phyloP scores from a whole-genome alignment of 2,888 invertebrate species.

The Acanthosepion lycidas region DNA sequence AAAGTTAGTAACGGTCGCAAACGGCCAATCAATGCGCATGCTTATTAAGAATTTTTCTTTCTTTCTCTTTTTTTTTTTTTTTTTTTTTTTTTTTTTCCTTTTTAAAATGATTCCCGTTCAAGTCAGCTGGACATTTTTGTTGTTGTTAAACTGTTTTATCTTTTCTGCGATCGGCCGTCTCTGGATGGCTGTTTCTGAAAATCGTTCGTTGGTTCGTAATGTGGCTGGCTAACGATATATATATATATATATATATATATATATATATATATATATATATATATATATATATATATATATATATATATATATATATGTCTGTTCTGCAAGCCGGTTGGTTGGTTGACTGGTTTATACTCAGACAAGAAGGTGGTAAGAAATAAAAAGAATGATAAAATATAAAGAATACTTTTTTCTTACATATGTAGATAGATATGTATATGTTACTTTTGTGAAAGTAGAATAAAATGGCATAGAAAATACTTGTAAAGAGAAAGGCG shows the following conservation, averaged over 20 bases:
- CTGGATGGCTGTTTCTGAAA: background rate
- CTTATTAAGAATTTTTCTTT: background rate
- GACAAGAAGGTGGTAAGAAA: background rate
- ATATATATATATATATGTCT: background rate
- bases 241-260: background rate
- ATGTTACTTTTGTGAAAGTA: too few relatives aligned
- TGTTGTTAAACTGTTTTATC: background rate
- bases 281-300: background rate
- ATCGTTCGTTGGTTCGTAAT: background rate
- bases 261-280: background rate
- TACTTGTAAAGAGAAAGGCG: background rate
- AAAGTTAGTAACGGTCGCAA: background rate
- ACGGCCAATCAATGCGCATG: too few relatives aligned
- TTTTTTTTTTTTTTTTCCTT: background rate
- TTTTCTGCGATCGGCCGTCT: too few relatives aligned
- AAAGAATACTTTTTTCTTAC: background rate
- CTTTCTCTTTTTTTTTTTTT: background rate
- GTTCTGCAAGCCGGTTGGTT: background rate
- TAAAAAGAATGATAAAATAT: background rate
- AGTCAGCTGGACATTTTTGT: background rate
- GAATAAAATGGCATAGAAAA: background rate
- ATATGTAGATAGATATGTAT: too few relatives aligned
- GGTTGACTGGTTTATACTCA: background rate
- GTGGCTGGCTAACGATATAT: background rate
- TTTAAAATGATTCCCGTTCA: background rate